These are phyloP conservation scores for Stegophylla sp. DNA, from an alignment of 2,888 invertebrate species.

Conservation along the genomic window DNA sequence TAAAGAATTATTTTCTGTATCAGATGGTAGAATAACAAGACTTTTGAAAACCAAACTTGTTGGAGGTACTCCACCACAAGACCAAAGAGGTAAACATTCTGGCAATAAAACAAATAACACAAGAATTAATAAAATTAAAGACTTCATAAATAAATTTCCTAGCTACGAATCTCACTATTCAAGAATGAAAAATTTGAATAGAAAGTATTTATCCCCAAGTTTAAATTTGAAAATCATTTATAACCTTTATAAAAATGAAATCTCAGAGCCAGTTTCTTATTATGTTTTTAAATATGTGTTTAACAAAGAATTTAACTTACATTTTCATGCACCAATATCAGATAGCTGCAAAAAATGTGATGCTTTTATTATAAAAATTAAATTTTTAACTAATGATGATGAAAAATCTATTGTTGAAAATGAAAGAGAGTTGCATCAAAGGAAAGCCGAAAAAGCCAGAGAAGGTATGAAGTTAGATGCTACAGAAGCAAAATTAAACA, in stretches of 20 bases:
- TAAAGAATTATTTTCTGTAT: too few relatives aligned
- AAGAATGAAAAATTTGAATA: too few relatives aligned
- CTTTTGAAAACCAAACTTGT: too few relatives aligned
- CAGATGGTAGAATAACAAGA: too few relatives aligned
- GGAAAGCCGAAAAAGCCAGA: not conserved
- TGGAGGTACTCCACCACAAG: too few relatives aligned
- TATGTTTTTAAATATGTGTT: slow-evolving; percentile 1
- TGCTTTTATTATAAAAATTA: slow-evolving; percentile 10
- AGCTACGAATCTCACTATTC: too few relatives aligned
- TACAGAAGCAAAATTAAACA: not conserved
- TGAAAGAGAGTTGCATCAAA: not conserved
- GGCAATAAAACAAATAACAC: too few relatives aligned
- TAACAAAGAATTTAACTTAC: not conserved
- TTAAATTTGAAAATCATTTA: too few relatives aligned
- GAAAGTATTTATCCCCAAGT: too few relatives aligned
- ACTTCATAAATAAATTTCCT: too few relatives aligned
- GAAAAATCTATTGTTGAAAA: not conserved
- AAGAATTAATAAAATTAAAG: too few relatives aligned
- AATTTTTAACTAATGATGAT: not conserved
- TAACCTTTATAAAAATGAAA: not conserved
- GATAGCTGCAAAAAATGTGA: slow-evolving; percentile 7
- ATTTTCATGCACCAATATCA: slow-evolving; percentile 4
- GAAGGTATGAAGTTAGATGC: not conserved
- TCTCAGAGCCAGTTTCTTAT: not conserved
- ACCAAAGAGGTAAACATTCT: too few relatives aligned